A percentile compares a stretch with the other conserved stretches of the same genome.
phyloP scores from a whole-genome alignment of 2,888 invertebrate species.

The Platerodrilus igneus region DNA sequence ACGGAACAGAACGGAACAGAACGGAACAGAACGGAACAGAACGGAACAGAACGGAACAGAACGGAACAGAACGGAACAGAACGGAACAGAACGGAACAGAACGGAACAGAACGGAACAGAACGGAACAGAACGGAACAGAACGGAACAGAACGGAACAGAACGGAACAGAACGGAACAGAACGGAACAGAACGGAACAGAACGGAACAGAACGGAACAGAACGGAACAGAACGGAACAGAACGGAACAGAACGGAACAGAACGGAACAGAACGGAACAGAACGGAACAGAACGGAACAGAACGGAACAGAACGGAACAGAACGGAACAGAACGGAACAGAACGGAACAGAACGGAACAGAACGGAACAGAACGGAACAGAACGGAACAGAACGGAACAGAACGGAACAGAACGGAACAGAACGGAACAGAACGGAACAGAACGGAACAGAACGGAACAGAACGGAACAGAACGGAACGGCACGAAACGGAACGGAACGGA shows the following conservation, averaged over 20 bases:
- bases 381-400: conserved; percentile 8
- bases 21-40: too few species aligned
- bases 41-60: too few species aligned
- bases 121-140: conserved; percentile 3
- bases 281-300: conserved; percentile 3
- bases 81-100: conserved; percentile 1
- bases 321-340: conserved; percentile 3
- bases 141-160: conserved; percentile 3
- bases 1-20: conserved; percentile 3
- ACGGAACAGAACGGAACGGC: too few species aligned
- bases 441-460: too few species aligned
- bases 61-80: conserved; percentile 3
- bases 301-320: conserved; percentile 2
- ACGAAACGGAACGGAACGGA: too few species aligned
- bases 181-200: not conserved
- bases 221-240: conserved; percentile 2
- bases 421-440: too few species aligned
- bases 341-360: conserved; percentile 4
- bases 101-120: conserved; percentile 4
- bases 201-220: not conserved
- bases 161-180: not conserved
- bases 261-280: not conserved
- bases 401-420: too few species aligned
- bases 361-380: conserved; percentile 1
- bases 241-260: too few species aligned